Evolutionary conservation across 2,797 vertebrate genomes (phyloP).

Genomic region (Erethizon dorsatum): DNA sequence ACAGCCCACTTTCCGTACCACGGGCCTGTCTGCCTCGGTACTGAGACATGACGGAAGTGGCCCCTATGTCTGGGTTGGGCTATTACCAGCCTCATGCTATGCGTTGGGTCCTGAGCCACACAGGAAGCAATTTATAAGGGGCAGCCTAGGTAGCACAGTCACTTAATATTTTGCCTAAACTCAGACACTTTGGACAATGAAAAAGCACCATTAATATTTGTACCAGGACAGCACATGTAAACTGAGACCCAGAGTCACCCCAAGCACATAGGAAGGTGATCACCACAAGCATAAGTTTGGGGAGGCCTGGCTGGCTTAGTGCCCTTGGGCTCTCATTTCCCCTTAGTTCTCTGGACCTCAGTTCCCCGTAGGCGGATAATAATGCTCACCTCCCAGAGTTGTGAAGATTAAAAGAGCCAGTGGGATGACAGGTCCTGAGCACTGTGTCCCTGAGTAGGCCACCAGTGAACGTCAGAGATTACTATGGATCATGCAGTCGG

Average conservation of each 20-base stretch:
- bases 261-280: neutral
- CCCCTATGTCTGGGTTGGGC: neutral
- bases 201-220: neutral
- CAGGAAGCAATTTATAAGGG: neutral
- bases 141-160: no score
- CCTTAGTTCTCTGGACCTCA: neutral
- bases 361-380: neutral
- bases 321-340: neutral
- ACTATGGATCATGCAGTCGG: fast-evolving
- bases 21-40: neutral
- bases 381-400: neutral
- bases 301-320: neutral
- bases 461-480: neutral
- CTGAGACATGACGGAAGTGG: neutral
- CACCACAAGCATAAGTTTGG: neutral
- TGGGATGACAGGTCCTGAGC: neutral
- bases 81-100: neutral
- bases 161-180: neutral
- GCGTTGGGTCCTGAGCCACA: neutral
- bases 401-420: neutral
- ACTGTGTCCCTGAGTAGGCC: neutral
- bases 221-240: neutral
- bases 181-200: neutral
- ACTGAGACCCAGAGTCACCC: neutral
- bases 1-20: neutral